A percentile compares a stretch with the other conserved stretches of the same genome.
phyloP scores from a whole-genome alignment of 2,113 vertebrate species.

The Rhadina sibilatrix region DNA sequence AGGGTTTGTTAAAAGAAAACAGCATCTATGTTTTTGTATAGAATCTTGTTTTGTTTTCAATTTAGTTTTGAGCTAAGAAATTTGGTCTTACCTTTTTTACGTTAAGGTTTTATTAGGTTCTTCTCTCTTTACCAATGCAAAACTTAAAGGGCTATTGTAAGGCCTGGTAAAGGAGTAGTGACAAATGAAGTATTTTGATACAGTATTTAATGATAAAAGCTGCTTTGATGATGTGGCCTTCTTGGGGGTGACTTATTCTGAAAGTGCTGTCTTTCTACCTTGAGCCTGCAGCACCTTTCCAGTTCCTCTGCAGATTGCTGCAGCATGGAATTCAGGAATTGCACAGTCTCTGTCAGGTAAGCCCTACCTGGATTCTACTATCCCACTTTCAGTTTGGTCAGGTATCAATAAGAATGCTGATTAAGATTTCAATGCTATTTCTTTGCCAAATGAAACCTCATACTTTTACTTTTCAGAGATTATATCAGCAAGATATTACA shows the following conservation, averaged over 20 bases:
- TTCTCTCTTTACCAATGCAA: not conserved
- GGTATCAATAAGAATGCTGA: not conserved
- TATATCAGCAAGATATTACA: not conserved
- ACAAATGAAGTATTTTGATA: not conserved
- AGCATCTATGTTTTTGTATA: accelerated
- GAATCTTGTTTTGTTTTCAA: not conserved
- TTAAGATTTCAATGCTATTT: not conserved
- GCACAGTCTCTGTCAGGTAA: not conserved
- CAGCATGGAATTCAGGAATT: not conserved
- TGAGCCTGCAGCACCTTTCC: not conserved
- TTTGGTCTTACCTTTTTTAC: not conserved
- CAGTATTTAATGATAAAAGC: not conserved
- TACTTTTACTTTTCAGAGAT: not conserved
- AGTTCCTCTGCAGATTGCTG: not conserved
- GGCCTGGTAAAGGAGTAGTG: not conserved
- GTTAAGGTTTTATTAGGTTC: not conserved
- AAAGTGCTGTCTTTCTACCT: not conserved
- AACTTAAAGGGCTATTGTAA: not conserved
- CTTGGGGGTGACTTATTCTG: not conserved
- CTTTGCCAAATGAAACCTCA: not conserved
- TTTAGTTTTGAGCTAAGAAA: not conserved
- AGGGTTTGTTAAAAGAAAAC: not conserved
- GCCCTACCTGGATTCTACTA: not conserved
- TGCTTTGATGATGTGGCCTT: not conserved
- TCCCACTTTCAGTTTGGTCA: not conserved